A percentile compares a stretch with the other conserved stretches of the same genome.
These are phyloP conservation scores for Chauna torquata DNA, from an alignment of 2,113 vertebrate species.

Conservation along the genomic window DNA sequence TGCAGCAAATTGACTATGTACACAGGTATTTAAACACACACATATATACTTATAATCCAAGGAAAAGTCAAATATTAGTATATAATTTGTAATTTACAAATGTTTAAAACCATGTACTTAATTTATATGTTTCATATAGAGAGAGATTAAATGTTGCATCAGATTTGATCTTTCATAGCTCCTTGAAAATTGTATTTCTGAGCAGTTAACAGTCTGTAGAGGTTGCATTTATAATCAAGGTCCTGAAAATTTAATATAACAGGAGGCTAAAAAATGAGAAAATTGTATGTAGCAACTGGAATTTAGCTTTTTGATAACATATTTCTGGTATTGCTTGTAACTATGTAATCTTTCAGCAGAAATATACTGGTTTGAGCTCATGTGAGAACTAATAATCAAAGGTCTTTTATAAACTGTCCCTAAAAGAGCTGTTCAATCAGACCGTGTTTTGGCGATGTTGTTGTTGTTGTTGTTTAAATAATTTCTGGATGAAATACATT, in stretches of 20 bases:
- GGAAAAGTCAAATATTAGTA: background rate
- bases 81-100: background rate
- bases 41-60: background rate
- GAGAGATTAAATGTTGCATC: background rate
- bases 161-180: background rate
- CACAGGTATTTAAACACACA: background rate
- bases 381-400: background rate
- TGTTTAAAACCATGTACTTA: background rate
- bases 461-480: background rate
- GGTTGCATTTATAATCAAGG: background rate
- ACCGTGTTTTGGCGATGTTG: fast-evolving
- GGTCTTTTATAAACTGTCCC: background rate
- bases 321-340: background rate
- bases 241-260: background rate
- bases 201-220: background rate
- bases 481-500: background rate
- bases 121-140: background rate
- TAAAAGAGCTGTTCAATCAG: background rate
- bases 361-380: background rate
- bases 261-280: background rate
- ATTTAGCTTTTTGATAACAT: background rate
- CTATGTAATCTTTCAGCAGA: background rate
- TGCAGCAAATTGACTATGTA: background rate
- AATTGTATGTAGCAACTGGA: background rate
- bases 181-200: background rate